These are phyloP conservation scores for Epinotia bilunana DNA, from an alignment of 2,888 invertebrate species.

Conservation along the genomic window DNA sequence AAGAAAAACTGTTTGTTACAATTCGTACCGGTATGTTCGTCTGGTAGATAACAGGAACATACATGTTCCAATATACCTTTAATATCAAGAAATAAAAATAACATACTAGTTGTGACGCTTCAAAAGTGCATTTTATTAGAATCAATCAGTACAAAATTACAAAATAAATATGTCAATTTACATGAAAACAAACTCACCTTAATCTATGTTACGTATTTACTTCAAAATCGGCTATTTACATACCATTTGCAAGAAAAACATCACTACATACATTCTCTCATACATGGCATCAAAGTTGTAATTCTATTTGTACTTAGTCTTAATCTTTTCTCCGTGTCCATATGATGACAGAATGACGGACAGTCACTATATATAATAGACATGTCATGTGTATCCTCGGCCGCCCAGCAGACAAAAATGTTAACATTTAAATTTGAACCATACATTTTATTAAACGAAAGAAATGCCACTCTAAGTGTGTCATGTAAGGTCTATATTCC, in stretches of 20 bases:
- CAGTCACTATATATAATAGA: background rate
- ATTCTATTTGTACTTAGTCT: conserved; percentile 67
- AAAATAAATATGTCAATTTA: conserved; percentile 71
- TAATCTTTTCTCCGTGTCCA: conserved; percentile 49
- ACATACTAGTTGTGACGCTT: conserved; percentile 70
- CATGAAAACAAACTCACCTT: conserved; percentile 52
- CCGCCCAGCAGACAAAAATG: too few relatives aligned
- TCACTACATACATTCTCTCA: conserved; percentile 48
- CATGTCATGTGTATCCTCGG: too few relatives aligned
- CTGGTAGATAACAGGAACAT: too few relatives aligned
- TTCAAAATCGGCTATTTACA: conserved; percentile 36
- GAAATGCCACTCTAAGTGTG: too few relatives aligned
- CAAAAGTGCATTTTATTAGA: conserved; percentile 78
- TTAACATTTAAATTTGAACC: too few relatives aligned
- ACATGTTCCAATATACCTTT: background rate
- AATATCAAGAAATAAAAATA: conserved; percentile 45
- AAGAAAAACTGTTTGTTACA: too few relatives aligned
- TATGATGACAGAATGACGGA: background rate
- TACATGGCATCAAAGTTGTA: conserved; percentile 68
- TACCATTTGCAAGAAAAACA: conserved; percentile 16
- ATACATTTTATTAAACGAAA: too few relatives aligned
- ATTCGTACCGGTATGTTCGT: too few relatives aligned
- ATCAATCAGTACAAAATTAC: conserved; percentile 74
- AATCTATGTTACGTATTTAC: conserved; percentile 43
- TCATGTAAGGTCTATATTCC: too few relatives aligned